Evolutionary conservation across 2,888 invertebrate genomes (phyloP).

Genomic region (Stenchaetothrips biformis): DNA sequence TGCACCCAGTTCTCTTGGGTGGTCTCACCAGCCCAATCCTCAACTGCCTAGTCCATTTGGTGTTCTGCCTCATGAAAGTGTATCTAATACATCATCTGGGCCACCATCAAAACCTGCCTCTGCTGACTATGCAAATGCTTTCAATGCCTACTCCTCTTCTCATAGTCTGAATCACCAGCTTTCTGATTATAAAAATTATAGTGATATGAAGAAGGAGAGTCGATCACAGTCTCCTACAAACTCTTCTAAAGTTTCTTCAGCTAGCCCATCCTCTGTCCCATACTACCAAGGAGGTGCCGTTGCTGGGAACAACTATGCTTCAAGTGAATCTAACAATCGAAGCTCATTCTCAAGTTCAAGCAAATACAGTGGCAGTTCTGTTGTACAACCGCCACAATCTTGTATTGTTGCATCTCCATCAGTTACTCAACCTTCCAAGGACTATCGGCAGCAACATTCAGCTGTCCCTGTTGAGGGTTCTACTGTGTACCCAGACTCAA

Average conservation of each 20-base stretch:
- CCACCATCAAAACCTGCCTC: constrained; percentile 45
- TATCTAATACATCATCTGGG: constrained; percentile 61
- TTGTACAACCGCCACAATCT: constrained; percentile 58
- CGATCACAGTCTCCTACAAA: constrained; percentile 33
- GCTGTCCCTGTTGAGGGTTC: too few species aligned
- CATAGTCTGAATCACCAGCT: background rate
- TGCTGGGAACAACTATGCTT: background rate
- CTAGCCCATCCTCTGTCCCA: background rate
- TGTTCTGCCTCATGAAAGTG: constrained; percentile 72
- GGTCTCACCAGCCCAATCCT: constrained; percentile 61
- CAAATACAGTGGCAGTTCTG: constrained; percentile 35
- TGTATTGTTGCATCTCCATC: constrained; percentile 69
- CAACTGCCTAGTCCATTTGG: constrained; percentile 69
- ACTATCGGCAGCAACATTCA: constrained; percentile 57
- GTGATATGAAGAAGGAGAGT: constrained; percentile 31
- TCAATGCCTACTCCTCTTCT: constrained; percentile 26
- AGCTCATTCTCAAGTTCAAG: constrained; percentile 36
- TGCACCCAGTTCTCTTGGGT: constrained; percentile 53
- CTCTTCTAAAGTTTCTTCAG: background rate
- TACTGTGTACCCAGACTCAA: too few species aligned
- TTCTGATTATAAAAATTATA: constrained; percentile 33
- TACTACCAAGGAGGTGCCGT: constrained; percentile 3
- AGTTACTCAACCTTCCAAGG: constrained; percentile 53
- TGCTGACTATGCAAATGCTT: constrained; percentile 21
- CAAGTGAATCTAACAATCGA: constrained; percentile 37